Base-by-base conservation (phyloP, 2,797 vertebrate genomes). In the Myotis pilosus region DNA sequence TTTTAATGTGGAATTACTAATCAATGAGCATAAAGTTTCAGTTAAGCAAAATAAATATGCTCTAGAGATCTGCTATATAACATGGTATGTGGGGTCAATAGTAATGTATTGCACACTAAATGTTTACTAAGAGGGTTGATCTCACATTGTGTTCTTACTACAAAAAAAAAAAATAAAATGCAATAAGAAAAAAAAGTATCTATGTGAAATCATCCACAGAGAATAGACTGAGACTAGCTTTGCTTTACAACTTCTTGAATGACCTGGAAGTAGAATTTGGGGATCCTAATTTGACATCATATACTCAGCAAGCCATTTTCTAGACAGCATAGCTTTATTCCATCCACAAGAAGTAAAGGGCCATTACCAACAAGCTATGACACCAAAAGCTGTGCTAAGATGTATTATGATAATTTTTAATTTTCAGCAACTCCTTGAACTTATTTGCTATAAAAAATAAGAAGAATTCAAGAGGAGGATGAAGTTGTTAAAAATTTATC, bases 401-500 rank as follows among this genome's bases (percentile, higher is more conserved):
- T 13, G 53, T 1, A 41, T 30, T 44, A 66, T 5, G 66, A 72
- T 72, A 72, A 41, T 89, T 82, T 83, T 38, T n/a, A 89, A 6
- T 72, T 78, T 89, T 75, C 86, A 79, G 17, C 17, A 93, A 80
- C 47, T 74, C 12, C 8, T 81, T 91, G 82, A 91, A 72, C 11
- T 64, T 3, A 28, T n/a, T 93, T 74, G 28, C 19, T 38, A 80
- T 0, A 89, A 12, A 80, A 86, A 91, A 95, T 57, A 81, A 49
- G 4, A 15, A 49, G n/a, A 57, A 91, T 64, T 55, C 55, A 79
- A 64, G n/a, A 53, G 8, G 76, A 75, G 6, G 30, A 80, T 53
- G 47, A 51, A 90, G 16, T 10, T 84, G 13, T 66, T 90, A 62
- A 94, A 93, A 68, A 9, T 80, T 90, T 68, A 89, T 80, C 44